phyloP scores from a whole-genome alignment of 2,797 vertebrate species.

The Fringilla coelebs region DNA sequence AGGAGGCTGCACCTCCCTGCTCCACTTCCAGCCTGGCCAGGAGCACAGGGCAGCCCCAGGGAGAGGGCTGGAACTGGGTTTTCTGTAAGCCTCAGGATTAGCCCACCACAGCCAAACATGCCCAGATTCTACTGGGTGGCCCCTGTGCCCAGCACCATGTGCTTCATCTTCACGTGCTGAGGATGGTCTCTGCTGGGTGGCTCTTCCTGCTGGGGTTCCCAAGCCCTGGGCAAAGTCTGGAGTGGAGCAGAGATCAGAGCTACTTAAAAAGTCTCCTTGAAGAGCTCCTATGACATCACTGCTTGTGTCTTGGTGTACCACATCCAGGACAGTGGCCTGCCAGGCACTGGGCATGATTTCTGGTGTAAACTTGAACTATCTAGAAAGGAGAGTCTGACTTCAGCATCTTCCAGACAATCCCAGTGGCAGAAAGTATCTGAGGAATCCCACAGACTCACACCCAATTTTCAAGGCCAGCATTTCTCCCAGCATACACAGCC shows the following conservation, averaged over 20 bases:
- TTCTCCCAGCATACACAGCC: slow-evolving; percentile 49
- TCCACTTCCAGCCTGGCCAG: neutral
- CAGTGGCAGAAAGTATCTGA: slow-evolving; percentile 27
- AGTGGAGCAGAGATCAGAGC: neutral
- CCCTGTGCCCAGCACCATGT: neutral
- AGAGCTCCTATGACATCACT: neutral
- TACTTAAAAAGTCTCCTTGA: neutral
- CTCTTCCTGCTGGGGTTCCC: neutral
- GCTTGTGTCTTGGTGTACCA: neutral
- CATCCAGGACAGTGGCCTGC: neutral
- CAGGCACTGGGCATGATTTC: neutral
- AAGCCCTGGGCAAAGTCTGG: neutral
- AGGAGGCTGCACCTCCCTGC: neutral
- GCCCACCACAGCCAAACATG: neutral
- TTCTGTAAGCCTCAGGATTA: neutral
- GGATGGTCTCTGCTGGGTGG: neutral
- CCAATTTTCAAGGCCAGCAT: slow-evolving; percentile 25
- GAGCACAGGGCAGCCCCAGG: neutral
- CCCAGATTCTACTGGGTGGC: neutral
- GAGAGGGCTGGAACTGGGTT: neutral
- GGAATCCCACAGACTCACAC: slow-evolving; percentile 46
- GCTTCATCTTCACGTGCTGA: neutral
- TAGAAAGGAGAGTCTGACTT: neutral
- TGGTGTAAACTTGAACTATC: neutral
- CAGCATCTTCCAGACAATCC: neutral